phyloP scores from a whole-genome alignment of 2,888 invertebrate genomes.

The Ceramica pisi region DNA sequence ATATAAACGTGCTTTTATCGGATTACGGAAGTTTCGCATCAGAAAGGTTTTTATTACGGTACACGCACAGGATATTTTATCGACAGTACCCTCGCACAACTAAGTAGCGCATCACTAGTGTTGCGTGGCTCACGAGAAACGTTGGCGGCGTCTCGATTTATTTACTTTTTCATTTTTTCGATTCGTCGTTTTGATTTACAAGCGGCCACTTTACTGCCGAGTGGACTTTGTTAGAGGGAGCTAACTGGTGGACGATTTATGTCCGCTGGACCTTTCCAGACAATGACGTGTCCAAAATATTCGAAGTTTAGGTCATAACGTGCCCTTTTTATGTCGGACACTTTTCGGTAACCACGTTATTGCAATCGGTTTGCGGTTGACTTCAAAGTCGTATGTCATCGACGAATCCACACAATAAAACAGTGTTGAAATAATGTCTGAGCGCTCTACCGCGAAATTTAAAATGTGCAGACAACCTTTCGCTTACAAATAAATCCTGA shows the following conservation, averaged over 20 bases:
- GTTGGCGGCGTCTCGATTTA: conserved; percentile 80
- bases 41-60: conserved; percentile 36
- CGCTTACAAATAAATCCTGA: conserved; percentile 54
- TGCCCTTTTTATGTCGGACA: conserved; percentile 74
- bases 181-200: conserved; percentile 89
- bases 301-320: conserved; percentile 84
- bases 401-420: conserved; percentile 57
- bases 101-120: conserved; percentile 74
- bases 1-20: conserved; percentile 28
- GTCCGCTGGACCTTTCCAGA: conserved; percentile 79
- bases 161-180: conserved; percentile 84
- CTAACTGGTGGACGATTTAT: conserved; percentile 89
- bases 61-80: conserved; percentile 58
- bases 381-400: conserved; percentile 58
- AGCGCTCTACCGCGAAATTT: conserved; percentile 65
- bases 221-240: conserved; percentile 87
- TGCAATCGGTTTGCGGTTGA: conserved; percentile 74
- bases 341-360: conserved; percentile 74
- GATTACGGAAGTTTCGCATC: conserved; percentile 52
- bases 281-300: conserved; percentile 86
- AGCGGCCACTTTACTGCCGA: conserved; percentile 87
- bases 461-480: conserved; percentile 65
- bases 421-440: conserved; percentile 60
- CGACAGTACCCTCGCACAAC: conserved; percentile 64
- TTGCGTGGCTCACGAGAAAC: conserved; percentile 78